Evolutionary conservation across 2,113 vertebrate genomes (phyloP).

Genomic region (Natator depressus): DNA sequence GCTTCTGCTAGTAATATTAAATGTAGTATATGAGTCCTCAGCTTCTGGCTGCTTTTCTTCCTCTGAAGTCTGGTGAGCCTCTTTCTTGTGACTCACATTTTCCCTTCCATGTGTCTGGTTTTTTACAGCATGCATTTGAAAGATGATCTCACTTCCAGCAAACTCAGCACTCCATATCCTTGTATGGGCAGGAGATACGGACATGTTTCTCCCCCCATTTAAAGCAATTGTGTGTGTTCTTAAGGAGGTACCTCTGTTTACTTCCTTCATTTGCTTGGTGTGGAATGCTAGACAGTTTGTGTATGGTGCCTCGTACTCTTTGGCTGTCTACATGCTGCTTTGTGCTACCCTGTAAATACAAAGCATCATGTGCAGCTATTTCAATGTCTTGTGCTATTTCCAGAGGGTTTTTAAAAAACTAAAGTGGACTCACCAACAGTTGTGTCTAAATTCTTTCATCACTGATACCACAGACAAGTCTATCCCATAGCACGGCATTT

Average conservation of each 20-base stretch:
- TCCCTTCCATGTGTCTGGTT: no score
- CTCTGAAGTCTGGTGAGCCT: no score
- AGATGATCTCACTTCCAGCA: no score
- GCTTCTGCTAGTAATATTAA: no score
- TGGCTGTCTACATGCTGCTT: neutral
- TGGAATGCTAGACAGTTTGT: neutral
- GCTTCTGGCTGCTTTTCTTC: no score
- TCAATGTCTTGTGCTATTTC: neutral
- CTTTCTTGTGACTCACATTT: no score
- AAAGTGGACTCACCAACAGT: neutral
- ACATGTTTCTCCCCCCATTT: neutral
- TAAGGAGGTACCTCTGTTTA: neutral
- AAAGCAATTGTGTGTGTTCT: neutral
- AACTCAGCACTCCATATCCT: no score
- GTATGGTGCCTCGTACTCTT: neutral
- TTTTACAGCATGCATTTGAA: no score
- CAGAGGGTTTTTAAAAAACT: no score
- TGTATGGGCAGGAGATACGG: neutral
- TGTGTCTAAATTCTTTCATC: neutral
- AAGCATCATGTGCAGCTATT: neutral
- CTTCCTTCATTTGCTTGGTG: neutral
- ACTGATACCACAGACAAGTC: neutral
- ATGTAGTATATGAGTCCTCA: no score
- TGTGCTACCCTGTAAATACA: neutral
- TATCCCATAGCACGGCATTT: neutral